Evolutionary conservation across 2,888 invertebrate species (phyloP).

Genomic region (Clivina fossor): DNA sequence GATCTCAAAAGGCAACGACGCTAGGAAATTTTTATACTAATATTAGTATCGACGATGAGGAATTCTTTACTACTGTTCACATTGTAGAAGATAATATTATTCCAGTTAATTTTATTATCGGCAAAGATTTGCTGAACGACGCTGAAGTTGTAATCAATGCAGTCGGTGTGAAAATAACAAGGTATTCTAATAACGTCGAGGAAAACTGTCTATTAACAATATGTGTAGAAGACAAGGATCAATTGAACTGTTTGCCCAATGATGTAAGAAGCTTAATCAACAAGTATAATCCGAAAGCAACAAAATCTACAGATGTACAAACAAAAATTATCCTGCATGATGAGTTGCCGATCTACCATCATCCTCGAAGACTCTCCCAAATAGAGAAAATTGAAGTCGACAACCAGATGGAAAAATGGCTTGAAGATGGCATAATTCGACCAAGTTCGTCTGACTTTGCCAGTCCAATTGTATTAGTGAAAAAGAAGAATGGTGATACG

Average conservation of each 20-base stretch:
- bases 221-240: constrained; percentile 14
- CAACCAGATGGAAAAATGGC: background rate
- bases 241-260: no score
- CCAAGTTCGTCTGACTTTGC: constrained; percentile 16
- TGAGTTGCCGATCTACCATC: constrained; percentile 37
- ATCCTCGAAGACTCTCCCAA: constrained; percentile 36
- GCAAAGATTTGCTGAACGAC: constrained; percentile 12
- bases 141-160: background rate
- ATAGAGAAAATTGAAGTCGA: background rate
- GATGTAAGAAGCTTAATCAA: constrained; percentile 26
- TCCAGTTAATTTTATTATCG: constrained; percentile 14
- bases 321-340: constrained; percentile 39
- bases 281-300: constrained; percentile 29
- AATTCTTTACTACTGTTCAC: constrained; percentile 1
- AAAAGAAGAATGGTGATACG: constrained; percentile 18
- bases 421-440: constrained; percentile 5
- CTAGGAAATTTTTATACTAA: constrained; percentile 6
- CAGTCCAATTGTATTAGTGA: constrained; percentile 23
- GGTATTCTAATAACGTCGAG: background rate
- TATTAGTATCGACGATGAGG: background rate
- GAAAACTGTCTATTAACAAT: no score
- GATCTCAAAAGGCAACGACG: background rate
- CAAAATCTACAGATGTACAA: constrained; percentile 29
- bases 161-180: background rate
- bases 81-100: constrained; percentile 21